Conservation (phyloP, 2,797 vertebrate species). For the Urophycis tenuis region DNA sequence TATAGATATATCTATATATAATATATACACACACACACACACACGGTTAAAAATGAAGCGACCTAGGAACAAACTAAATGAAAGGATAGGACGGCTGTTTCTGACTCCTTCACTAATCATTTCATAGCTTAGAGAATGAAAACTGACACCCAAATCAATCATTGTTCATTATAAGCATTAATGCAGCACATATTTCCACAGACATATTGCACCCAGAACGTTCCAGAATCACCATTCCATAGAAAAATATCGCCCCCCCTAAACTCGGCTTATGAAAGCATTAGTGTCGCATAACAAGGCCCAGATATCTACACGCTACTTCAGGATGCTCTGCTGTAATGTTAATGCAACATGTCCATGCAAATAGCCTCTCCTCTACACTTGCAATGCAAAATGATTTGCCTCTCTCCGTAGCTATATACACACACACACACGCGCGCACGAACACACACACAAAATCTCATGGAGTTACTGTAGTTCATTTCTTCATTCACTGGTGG, state of each 20-base stretch:
- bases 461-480: not conserved
- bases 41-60: not conserved
- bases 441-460: not conserved
- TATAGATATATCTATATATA: not conserved
- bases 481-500: not conserved
- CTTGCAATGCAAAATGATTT: not conserved
- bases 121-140: not conserved
- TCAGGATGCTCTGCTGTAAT: constrained; percentile 20
- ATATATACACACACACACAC: not conserved
- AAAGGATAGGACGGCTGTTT: not conserved
- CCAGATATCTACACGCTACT: constrained; percentile 20
- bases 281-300: constrained; percentile 33
- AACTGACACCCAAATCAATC: not conserved
- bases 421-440: not conserved
- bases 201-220: constrained; percentile 50
- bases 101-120: not conserved
- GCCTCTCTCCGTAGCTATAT: too few relatives aligned
- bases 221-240: constrained; percentile 43
- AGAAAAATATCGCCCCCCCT: constrained; percentile 64
- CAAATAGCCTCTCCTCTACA: not conserved
- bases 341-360: constrained; percentile 26
- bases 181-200: constrained; percentile 33
- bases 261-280: constrained; percentile 44
- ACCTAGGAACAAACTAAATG: not conserved
- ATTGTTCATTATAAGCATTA: constrained; percentile 22